These are phyloP conservation scores for Rhopalosiphum nymphaeae DNA, from an alignment of 2,888 invertebrate species.

Conservation along the genomic window DNA sequence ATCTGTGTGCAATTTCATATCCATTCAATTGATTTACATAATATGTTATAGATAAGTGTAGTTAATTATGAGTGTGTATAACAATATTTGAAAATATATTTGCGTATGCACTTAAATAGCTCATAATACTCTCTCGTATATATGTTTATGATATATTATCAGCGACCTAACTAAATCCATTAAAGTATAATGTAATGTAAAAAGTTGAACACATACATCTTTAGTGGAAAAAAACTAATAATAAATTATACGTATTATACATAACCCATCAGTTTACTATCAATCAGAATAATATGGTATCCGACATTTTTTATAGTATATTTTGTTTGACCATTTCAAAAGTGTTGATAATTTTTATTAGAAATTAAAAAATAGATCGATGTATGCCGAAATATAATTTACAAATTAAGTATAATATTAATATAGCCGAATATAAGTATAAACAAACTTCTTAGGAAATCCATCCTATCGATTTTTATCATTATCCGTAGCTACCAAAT, in stretches of 20 bases:
- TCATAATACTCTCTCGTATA: not conserved
- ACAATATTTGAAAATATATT: not conserved
- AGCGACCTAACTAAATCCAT: not conserved
- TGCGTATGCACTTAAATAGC: not conserved
- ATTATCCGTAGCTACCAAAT: not conserved
- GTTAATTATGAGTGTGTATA: not conserved
- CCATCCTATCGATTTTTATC: not conserved
- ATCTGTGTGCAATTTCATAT: not conserved
- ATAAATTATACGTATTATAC: not conserved
- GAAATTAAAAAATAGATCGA: not conserved
- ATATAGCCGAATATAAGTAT: not conserved
- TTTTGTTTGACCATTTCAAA: not conserved
- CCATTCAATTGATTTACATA: not conserved
- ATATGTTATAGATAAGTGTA: not conserved
- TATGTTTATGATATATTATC: not conserved
- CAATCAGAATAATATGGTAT: not conserved
- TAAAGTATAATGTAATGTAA: not conserved
- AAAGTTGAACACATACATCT: not conserved
- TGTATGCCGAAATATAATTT: not conserved
- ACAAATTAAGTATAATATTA: not conserved
- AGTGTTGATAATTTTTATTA: not conserved
- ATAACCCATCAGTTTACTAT: not conserved
- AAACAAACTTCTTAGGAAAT: not conserved
- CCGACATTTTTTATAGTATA: not conserved
- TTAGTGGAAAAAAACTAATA: not conserved